These are phyloP conservation scores for Flexamia atlantica DNA, from an alignment of 2,888 invertebrate species.

Conservation along the genomic window DNA sequence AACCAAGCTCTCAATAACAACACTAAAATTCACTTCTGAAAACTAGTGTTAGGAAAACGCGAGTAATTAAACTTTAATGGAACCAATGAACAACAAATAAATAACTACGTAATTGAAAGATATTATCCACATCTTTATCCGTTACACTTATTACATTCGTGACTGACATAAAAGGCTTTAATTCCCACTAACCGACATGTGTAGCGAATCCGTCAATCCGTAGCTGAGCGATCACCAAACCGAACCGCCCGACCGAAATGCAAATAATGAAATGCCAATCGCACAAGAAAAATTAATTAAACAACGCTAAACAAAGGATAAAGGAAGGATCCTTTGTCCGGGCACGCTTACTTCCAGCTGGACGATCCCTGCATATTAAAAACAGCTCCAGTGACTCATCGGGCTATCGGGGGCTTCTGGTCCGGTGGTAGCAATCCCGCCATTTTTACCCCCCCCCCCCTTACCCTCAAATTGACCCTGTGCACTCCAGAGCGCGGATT, in stretches of 20 bases:
- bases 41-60: no score
- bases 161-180: background rate
- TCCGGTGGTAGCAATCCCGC: constrained; percentile 4
- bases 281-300: constrained; percentile 58
- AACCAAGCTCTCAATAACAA: no score
- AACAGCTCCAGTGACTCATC: constrained; percentile 45
- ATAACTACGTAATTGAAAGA: no score
- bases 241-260: constrained; percentile 37
- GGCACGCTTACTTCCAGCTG: constrained; percentile 28
- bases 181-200: background rate
- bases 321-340: constrained; percentile 49
- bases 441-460: constrained; percentile 26
- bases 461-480: constrained; percentile 25
- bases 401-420: constrained; percentile 20
- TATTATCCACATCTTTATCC: no score
- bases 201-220: background rate
- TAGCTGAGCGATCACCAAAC: background rate
- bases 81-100: no score
- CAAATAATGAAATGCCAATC: constrained; percentile 57
- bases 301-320: constrained; percentile 50
- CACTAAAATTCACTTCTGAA: no score
- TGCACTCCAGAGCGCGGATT: background rate
- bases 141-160: background rate
- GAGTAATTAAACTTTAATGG: no score
- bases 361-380: constrained; percentile 43